Evolutionary conservation across 2,888 invertebrate species (phyloP).

Genomic region (Melikaiella ostensackeni): DNA sequence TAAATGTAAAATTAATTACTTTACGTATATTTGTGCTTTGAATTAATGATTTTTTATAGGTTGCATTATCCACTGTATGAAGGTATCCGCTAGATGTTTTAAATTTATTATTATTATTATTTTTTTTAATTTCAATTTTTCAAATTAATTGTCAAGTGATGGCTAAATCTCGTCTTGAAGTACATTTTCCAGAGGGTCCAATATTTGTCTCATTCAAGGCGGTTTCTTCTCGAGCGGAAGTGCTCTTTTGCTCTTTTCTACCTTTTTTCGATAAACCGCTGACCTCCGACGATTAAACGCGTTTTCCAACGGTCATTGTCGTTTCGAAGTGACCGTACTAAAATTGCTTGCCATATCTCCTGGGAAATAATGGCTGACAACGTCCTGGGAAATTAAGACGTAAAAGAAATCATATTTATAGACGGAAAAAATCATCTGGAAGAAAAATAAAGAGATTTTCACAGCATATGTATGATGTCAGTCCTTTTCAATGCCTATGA

Average conservation of each 20-base stretch:
- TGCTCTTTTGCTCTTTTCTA: neutral
- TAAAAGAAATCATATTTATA: neutral
- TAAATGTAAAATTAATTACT: too few relatives aligned
- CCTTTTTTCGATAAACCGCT: conserved; percentile 6
- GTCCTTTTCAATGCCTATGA: too few relatives aligned
- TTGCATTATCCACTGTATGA: too few relatives aligned
- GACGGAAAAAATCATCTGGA: neutral
- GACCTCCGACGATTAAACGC: conserved; percentile 26
- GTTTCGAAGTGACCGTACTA: conserved; percentile 39
- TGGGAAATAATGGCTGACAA: conserved; percentile 32
- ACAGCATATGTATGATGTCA: too few relatives aligned
- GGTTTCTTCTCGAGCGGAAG: neutral
- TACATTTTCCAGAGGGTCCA: neutral
- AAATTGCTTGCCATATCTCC: conserved; percentile 38
- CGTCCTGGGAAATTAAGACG: neutral
- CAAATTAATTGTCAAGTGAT: neutral
- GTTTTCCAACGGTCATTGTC: conserved; percentile 19
- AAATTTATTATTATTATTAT: too few relatives aligned
- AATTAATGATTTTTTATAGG: too few relatives aligned
- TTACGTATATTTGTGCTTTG: too few relatives aligned
- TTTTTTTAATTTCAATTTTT: neutral
- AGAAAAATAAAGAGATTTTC: neutral
- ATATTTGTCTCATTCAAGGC: neutral
- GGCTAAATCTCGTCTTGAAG: neutral
- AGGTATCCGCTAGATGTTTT: too few relatives aligned